A percentile compares a stretch with the other conserved stretches of the same genome.
Conservation (phyloP, 2,113 vertebrate species). For the Notothenia rossii region DNA sequence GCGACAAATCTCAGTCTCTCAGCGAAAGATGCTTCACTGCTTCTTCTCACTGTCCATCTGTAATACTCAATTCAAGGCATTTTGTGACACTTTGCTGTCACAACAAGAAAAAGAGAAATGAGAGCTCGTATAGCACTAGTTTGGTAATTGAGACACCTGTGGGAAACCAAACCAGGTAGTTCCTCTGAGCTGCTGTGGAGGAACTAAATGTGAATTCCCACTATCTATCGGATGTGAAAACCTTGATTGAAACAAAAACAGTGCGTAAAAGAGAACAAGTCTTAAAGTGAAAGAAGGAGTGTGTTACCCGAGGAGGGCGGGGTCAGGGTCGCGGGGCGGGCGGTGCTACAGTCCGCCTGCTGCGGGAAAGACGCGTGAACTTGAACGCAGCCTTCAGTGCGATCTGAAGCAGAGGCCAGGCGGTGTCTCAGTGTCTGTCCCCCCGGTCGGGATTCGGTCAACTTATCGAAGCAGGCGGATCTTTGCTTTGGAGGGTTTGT, state of each 20-base stretch:
- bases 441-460: conserved; percentile 17
- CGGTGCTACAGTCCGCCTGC: conserved; percentile 58
- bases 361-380: conserved; percentile 81
- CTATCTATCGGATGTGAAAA: conserved; percentile 1
- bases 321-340: conserved; percentile 74
- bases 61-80: not conserved
- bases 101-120: conserved; percentile 58
- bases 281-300: conserved; percentile 3
- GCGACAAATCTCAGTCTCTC: conserved; percentile 33
- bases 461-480: conserved; percentile 29
- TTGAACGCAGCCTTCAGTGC: conserved; percentile 81
- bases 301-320: conserved; percentile 63
- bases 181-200: conserved; percentile 57
- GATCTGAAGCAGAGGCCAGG: conserved; percentile 64
- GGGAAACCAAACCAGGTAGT: conserved; percentile 40
- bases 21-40: not conserved
- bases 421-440: conserved; percentile 44
- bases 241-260: not conserved
- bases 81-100: not conserved
- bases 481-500: not conserved
- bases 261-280: too few species aligned
- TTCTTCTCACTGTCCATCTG: not conserved
- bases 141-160: conserved; percentile 77
- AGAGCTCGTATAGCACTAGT: conserved; percentile 43
- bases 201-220: conserved; percentile 29